A percentile compares a stretch with the other conserved stretches of the same genome.
These are phyloP conservation scores for Solenodon paradoxus DNA, from an alignment of 2,113 vertebrate species.

Conservation along the genomic window DNA sequence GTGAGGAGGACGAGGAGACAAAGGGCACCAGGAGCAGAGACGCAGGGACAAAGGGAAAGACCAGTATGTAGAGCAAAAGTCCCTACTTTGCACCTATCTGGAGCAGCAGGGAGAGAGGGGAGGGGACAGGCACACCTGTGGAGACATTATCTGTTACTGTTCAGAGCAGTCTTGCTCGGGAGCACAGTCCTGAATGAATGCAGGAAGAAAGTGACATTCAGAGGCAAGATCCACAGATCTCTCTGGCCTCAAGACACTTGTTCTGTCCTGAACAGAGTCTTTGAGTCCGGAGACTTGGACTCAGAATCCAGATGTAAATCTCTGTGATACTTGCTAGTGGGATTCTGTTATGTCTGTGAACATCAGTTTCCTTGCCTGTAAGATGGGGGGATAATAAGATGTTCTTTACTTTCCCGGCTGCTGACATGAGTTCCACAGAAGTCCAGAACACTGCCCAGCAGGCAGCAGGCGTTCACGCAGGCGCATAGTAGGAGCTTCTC, in stretches of 20 bases:
- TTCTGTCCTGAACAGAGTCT: background rate
- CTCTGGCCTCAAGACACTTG: background rate
- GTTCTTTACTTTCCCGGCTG: background rate
- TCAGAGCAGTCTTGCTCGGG: background rate
- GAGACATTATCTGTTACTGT: background rate
- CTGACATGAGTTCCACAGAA: background rate
- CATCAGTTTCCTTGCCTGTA: background rate
- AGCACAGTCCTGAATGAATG: background rate
- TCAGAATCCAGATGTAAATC: background rate
- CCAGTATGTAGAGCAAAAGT: background rate
- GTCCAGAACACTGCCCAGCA: background rate
- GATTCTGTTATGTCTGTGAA: background rate
- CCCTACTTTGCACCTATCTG: background rate
- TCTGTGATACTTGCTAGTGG: background rate
- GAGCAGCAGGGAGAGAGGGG: background rate
- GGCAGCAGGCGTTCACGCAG: background rate
- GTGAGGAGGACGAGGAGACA: background rate
- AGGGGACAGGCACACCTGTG: background rate
- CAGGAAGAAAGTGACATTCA: background rate
- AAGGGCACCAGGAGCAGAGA: background rate
- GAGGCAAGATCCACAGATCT: background rate
- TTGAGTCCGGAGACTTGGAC: accelerated
- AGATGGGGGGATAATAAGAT: background rate
- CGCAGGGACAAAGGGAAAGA: background rate
- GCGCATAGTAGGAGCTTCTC: background rate